Conservation (phyloP, 2,113 vertebrate species). For the Bubalus kerabau region DNA sequence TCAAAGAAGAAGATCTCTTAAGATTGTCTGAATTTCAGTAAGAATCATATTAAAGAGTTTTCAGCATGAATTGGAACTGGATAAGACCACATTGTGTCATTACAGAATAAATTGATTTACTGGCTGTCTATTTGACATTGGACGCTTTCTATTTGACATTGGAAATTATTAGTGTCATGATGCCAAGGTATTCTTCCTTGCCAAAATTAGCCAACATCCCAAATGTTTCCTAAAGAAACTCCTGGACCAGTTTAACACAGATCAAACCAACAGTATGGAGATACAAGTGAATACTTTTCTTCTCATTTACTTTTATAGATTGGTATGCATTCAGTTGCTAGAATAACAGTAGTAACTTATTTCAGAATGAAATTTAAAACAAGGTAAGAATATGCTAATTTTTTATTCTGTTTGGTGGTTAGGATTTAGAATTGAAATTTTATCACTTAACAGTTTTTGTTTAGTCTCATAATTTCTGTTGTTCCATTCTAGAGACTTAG, state of each 20-base stretch:
- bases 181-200: neutral
- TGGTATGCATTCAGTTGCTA: neutral
- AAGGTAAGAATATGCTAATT: neutral
- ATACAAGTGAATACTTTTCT: neutral
- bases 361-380: slow-evolving; percentile 33
- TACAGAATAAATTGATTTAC: slow-evolving; percentile 12
- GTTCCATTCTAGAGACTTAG: neutral
- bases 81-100: neutral
- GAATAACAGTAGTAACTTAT: neutral
- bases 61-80: slow-evolving; percentile 8
- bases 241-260: neutral
- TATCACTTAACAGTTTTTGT: neutral
- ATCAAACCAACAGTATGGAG: neutral
- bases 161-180: neutral
- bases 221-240: neutral
- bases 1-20: slow-evolving; percentile 17
- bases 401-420: neutral
- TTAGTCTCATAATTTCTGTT: neutral
- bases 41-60: slow-evolving; percentile 27
- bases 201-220: neutral
- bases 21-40: neutral
- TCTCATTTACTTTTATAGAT: neutral
- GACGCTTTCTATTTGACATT: neutral
- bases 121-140: neutral
- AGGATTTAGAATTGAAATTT: slow-evolving; percentile 23